phyloP scores from a whole-genome alignment of 2,888 invertebrate species.

The Lithophane socia region DNA sequence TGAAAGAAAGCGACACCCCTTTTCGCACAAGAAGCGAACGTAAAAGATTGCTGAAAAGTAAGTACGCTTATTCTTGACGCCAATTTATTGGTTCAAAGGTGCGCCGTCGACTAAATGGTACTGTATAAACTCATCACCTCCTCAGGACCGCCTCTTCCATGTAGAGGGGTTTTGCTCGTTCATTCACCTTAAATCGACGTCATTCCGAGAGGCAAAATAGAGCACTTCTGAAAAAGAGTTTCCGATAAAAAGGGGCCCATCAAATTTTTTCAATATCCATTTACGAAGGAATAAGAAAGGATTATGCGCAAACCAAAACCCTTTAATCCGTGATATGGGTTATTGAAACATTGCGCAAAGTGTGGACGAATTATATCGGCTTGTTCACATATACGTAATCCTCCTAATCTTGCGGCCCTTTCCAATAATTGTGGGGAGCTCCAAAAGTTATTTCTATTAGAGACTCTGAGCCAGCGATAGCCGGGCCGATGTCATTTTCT shows the following conservation, averaged over 20 bases:
- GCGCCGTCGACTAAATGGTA: constrained; percentile 86
- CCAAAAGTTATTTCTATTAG: constrained; percentile 68
- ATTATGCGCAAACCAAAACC: constrained; percentile 86
- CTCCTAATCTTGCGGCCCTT: constrained; percentile 68
- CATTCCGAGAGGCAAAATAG: constrained; percentile 88
- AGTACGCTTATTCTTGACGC: constrained; percentile 80
- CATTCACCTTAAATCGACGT: constrained; percentile 89
- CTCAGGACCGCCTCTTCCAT: constrained; percentile 88
- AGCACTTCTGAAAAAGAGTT: constrained; percentile 87
- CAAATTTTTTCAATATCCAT: constrained; percentile 89
- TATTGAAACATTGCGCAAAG: constrained; percentile 83
- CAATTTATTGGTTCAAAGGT: constrained; percentile 86
- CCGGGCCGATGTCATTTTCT: constrained; percentile 49
- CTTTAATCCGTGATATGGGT: constrained; percentile 85
- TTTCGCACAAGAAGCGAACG: constrained; percentile 65
- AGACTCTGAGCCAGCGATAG: constrained; percentile 34
- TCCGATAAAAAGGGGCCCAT: constrained; percentile 86
- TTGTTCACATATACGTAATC: constrained; percentile 71
- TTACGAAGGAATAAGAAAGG: constrained; percentile 87
- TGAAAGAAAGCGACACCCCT: constrained; percentile 68
- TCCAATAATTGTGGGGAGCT: constrained; percentile 69
- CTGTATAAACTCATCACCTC: constrained; percentile 89
- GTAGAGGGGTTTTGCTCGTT: constrained; percentile 88
- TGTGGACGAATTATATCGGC: constrained; percentile 79
- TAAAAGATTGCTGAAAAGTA: constrained; percentile 77